These are phyloP conservation scores for Micoletzkya japonica DNA, from an alignment of 2,888 invertebrate genomes.

Conservation along the genomic window DNA sequence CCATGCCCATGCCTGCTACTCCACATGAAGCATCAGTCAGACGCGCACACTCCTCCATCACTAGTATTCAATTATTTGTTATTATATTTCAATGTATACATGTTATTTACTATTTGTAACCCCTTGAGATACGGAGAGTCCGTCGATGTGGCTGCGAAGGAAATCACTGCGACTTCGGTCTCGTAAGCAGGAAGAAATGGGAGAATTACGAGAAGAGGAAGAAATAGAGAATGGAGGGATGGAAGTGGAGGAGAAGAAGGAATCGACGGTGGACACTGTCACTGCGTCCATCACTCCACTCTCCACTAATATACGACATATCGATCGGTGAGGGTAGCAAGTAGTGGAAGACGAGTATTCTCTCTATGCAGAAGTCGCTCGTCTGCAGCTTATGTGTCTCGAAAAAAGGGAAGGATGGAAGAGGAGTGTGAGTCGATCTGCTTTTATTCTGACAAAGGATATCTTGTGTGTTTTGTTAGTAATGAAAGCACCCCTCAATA, in stretches of 20 bases:
- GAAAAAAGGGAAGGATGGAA: conserved; percentile 6
- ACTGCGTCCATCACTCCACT: too few species aligned
- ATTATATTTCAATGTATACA: too few species aligned
- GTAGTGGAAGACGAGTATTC: conserved; percentile 17
- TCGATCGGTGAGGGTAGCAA: conserved; percentile 19
- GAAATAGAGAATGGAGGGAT: conserved; percentile 13
- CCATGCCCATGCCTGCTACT: conserved; percentile 16
- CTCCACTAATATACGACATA: too few species aligned
- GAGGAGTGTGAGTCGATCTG: conserved; percentile 11
- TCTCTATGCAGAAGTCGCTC: conserved; percentile 15
- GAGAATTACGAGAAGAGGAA: conserved; percentile 25
- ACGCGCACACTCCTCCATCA: conserved; percentile 14
- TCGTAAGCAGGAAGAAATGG: too few species aligned
- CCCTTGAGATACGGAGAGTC: too few species aligned
- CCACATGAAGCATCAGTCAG: conserved; percentile 17
- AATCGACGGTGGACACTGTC: too few species aligned
- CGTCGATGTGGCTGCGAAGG: conserved; percentile 24
- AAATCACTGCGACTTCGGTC: conserved; percentile 27
- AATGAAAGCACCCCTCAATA: background rate
- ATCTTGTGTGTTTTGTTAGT: too few species aligned
- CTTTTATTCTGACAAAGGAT: background rate
- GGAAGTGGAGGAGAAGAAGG: too few species aligned
- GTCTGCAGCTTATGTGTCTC: conserved; percentile 7
- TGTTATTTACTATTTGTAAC: too few species aligned
- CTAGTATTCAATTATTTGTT: too few species aligned